These are phyloP conservation scores for Hydrocynus forskahlii DNA, from an alignment of 2,797 vertebrate species.

Conservation along the genomic window DNA sequence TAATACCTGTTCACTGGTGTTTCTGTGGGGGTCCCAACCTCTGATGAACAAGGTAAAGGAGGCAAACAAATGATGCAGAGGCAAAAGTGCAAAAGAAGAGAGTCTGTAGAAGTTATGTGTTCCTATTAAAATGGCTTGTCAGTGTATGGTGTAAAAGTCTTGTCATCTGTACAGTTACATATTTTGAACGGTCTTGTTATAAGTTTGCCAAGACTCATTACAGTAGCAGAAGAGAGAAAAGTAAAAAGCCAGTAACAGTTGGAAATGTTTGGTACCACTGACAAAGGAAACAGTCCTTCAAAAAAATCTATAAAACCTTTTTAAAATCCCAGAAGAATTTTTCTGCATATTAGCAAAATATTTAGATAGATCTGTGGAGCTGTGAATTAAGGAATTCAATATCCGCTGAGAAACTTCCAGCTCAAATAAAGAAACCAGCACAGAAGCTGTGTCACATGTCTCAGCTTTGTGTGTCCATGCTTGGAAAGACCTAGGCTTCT, in stretches of 20 bases:
- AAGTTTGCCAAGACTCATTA: background rate
- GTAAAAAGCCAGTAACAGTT: background rate
- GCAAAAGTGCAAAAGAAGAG: too few species aligned
- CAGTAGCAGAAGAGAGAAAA: background rate
- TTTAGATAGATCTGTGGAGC: background rate
- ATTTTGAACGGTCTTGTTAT: too few species aligned
- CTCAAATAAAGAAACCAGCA: background rate
- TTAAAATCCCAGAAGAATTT: background rate
- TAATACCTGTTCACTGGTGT: too few species aligned
- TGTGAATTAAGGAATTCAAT: background rate
- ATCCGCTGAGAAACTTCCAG: background rate
- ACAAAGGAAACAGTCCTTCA: background rate
- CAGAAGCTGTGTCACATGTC: constrained; percentile 1
- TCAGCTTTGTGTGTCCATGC: background rate
- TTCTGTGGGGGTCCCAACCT: too few species aligned
- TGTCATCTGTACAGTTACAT: too few species aligned
- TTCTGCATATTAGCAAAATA: background rate
- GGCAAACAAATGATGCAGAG: too few species aligned
- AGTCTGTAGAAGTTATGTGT: too few species aligned
- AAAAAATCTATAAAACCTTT: too few species aligned
- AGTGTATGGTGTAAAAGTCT: too few species aligned
- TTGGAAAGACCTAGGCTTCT: background rate
- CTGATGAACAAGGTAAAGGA: too few species aligned
- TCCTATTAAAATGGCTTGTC: too few species aligned
- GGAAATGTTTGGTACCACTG: background rate